These are phyloP conservation scores for Gryllus bimaculatus DNA, from an alignment of 1,140 invertebrate species.

Conservation along the genomic window DNA sequence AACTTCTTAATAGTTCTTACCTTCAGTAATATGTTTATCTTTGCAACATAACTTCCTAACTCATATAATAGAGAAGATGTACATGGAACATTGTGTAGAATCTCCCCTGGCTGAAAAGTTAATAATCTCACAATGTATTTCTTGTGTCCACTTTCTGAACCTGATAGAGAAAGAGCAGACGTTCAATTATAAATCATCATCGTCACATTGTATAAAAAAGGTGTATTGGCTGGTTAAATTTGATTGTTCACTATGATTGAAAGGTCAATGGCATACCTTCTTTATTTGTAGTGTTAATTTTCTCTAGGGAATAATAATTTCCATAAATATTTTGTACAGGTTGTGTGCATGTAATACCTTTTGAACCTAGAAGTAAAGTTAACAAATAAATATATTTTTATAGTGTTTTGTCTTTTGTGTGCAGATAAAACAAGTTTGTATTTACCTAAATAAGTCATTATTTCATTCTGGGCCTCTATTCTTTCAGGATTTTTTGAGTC, in stretches of 20 bases:
- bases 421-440: slow-evolving; percentile 12
- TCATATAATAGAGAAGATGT: slow-evolving; percentile 53
- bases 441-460: slow-evolving; percentile 56
- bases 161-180: too few relatives aligned
- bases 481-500: slow-evolving; percentile 57
- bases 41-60: slow-evolving; percentile 56
- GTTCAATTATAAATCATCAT: too few relatives aligned
- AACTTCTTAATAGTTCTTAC: slow-evolving; percentile 31
- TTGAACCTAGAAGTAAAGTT: slow-evolving; percentile 35
- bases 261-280: neutral
- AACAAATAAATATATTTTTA: neutral
- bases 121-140: slow-evolving; percentile 60
- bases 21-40: slow-evolving; percentile 54
- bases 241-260: neutral
- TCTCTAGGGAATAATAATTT: slow-evolving; percentile 48
- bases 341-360: slow-evolving; percentile 50
- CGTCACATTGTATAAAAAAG: neutral
- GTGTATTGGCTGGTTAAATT: neutral
- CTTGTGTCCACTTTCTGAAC: neutral
- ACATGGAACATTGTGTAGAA: slow-evolving; percentile 48
- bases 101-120: slow-evolving; percentile 59
- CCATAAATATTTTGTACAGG: slow-evolving; percentile 57
- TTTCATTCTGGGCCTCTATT: slow-evolving; percentile 60
- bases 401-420: neutral
- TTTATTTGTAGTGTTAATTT: slow-evolving; percentile 13